Conservation (phyloP, 2,797 vertebrate species). For the Bovichtus diacanthus region DNA sequence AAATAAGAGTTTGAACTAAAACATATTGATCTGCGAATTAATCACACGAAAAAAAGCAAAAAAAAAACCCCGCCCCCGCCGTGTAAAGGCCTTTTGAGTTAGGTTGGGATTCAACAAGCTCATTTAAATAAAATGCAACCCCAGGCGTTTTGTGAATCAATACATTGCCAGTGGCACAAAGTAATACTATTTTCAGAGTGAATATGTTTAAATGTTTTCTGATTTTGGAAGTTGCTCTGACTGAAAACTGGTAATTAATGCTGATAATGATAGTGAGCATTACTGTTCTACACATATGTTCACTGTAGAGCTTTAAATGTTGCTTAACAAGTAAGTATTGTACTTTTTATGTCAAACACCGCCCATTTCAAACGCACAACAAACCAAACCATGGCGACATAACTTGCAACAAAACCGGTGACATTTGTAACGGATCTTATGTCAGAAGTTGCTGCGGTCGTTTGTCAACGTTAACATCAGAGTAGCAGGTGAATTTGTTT, state of each 20-base stretch:
- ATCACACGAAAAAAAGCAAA: no score
- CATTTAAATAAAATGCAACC: not conserved
- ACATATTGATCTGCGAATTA: no score
- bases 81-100: no score
- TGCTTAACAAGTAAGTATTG: not conserved
- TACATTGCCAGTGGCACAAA: not conserved
- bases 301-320: not conserved
- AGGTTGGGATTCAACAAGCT: not conserved
- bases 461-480: not conserved
- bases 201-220: not conserved
- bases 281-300: not conserved
- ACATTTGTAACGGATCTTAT: not conserved
- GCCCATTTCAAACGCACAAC: not conserved
- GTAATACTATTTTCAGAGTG: no score
- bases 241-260: not conserved
- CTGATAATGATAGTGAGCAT: not conserved
- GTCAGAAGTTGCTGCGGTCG: not conserved
- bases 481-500: conserved; percentile 13
- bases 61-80: no score
- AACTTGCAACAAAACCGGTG: not conserved
- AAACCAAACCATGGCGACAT: not conserved
- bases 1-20: no score
- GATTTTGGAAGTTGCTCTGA: not conserved
- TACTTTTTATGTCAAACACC: not conserved
- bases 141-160: not conserved